These are phyloP conservation scores for Drosophila navojoa DNA, from an alignment of 1,140 invertebrate genomes.

Conservation along the genomic window DNA sequence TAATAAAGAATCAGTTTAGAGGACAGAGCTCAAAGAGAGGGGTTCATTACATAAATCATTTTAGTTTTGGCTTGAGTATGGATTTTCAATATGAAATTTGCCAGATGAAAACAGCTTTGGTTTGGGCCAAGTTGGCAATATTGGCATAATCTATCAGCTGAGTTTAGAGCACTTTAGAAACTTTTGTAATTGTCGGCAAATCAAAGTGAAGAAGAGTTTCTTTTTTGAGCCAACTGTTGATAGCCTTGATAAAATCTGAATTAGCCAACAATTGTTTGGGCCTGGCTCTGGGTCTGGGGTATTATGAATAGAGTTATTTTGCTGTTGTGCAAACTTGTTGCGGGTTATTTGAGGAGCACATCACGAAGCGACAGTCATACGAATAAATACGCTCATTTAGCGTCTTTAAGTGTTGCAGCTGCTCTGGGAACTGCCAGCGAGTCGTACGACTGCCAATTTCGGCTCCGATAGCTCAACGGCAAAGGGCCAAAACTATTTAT, in stretches of 20 bases:
- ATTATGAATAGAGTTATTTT: background rate
- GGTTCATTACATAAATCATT: no score
- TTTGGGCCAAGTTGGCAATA: no score
- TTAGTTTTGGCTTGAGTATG: no score
- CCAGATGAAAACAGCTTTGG: no score
- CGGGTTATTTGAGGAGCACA: constrained; percentile 2
- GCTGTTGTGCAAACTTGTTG: background rate
- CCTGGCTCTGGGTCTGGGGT: background rate
- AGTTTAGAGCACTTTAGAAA: no score
- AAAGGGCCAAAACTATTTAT: constrained; percentile 13
- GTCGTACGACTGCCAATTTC: no score
- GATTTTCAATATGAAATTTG: no score
- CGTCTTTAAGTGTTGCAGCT: constrained; percentile 33
- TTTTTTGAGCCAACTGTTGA: background rate
- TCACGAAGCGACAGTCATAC: background rate
- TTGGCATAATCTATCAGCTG: no score
- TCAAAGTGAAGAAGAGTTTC: background rate
- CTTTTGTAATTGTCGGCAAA: no score
- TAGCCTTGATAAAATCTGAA: constrained; percentile 11
- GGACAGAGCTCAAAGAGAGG: no score
- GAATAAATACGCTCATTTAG: constrained; percentile 6
- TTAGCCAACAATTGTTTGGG: background rate
- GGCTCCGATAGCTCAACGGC: no score
- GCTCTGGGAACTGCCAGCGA: constrained; percentile 1
- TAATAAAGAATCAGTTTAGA: no score